phyloP scores from a whole-genome alignment of 1,140 invertebrate species.

The Trichonephila clavipes region DNA sequence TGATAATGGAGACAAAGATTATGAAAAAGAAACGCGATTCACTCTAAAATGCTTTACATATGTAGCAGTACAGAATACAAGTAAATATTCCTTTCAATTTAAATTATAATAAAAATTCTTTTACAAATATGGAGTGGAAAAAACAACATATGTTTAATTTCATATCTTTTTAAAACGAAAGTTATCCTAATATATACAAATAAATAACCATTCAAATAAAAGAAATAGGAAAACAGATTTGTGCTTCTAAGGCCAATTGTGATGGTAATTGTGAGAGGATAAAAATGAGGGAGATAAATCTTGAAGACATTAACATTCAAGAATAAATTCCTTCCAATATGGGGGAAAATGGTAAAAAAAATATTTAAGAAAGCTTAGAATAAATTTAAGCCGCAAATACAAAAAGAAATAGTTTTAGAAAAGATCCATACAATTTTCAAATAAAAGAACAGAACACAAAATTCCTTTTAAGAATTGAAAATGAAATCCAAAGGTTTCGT shows the following conservation, averaged over 20 bases:
- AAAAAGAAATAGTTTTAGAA: neutral
- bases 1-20: too few species aligned
- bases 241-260: neutral
- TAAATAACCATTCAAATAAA: neutral
- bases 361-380: neutral
- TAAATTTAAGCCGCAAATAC: constrained; percentile 17
- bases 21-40: too few species aligned
- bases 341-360: neutral
- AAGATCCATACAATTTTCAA: neutral
- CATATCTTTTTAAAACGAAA: neutral
- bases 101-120: too few species aligned
- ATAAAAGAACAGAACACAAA: constrained; percentile 11
- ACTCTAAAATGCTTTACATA: too few species aligned
- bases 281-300: neutral
- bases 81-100: too few species aligned
- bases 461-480: constrained; percentile 13
- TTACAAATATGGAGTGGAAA: too few species aligned
- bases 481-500: neutral
- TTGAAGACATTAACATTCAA: neutral
- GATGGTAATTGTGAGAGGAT: neutral
- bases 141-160: neutral
- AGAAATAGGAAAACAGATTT: neutral
- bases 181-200: neutral
- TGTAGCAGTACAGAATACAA: too few species aligned
- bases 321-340: neutral